These are phyloP conservation scores for Rhinella marina DNA, from an alignment of 2,797 vertebrate genomes.

Conservation along the genomic window DNA sequence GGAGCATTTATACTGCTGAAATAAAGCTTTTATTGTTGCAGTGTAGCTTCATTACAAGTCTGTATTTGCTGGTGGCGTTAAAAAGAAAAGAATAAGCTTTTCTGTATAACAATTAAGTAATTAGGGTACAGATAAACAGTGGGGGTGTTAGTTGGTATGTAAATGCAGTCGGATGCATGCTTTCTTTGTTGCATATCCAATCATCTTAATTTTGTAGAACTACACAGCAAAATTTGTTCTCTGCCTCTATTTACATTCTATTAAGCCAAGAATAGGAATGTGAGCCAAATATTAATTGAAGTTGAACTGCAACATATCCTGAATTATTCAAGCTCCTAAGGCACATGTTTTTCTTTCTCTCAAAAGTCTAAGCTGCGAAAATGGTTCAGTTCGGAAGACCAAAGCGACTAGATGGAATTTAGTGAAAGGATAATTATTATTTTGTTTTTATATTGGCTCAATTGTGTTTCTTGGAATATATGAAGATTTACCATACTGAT, in stretches of 20 bases:
- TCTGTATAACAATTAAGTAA: constrained; percentile 61
- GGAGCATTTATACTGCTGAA: neutral
- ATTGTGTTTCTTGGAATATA: neutral
- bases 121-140: constrained; percentile 60
- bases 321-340: constrained; percentile 60
- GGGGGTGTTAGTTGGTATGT: constrained; percentile 55
- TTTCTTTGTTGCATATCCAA: constrained; percentile 59
- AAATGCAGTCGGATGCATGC: constrained; percentile 52
- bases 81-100: constrained; percentile 52
- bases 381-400: constrained; percentile 7
- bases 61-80: constrained; percentile 44
- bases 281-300: constrained; percentile 62
- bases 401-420: neutral
- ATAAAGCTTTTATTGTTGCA: neutral
- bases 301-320: constrained; percentile 60
- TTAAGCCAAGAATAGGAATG: constrained; percentile 60
- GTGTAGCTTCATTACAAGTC: constrained; percentile 39
- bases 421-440: neutral
- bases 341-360: constrained; percentile 39
- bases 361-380: constrained; percentile 40
- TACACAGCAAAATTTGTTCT: constrained; percentile 55
- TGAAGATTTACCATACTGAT: neutral
- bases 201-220: constrained; percentile 61
- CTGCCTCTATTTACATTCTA: constrained; percentile 61
- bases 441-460: neutral